Base-by-base conservation (phyloP, 2,797 vertebrate species). In the Scleropages formosus region DNA sequence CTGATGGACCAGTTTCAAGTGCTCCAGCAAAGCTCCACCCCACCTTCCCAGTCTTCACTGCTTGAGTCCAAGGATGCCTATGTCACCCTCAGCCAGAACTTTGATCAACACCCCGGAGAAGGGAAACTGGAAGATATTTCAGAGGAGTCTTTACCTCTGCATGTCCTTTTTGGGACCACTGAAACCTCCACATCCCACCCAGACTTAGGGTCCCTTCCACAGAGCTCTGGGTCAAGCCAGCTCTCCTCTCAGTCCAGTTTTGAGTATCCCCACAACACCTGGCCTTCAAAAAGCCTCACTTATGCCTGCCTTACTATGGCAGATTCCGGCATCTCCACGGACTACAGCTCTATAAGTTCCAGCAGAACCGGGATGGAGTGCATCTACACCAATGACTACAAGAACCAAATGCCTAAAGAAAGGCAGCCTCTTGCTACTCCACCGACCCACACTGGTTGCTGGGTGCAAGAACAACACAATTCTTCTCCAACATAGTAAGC, bases 221-320 rank as follows among this genome's bases (percentile, higher is more conserved):
- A 89, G 81, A 87, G 88, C 83, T 80, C 85, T 0, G 80, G 83
- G 0, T 90, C 86, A 0, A 89, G 89, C 18, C 81, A 78, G 44
- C 87, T 91, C 60, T 93, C 92, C 0, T 90, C 91, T 8, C 89
- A 93, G 80, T 91, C 92, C 15, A 91, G 91, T 79, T 91, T 88
- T 7, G 93, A 92, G 80, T 84, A 87, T 63, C 93, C 93, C 0
- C 86, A 88, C 80, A 82, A 87, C 8, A 81, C 80, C 10, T 91
- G 90, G 81, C 84, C 86, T 0, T 66, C 80, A 6, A 90, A 88
- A 59, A 87, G 88, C 60, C 86, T 90, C 0, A 91, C 88, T 61
- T 95, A 94, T 82, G 83, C 91, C 27, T 95, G 94, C 85, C 93
- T 95, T 79, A 84, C 92, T 27, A 92, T 94, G 49, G 93, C 94